Base-by-base conservation (phyloP, 2,888 invertebrate species). In the Platerodrilus igneus region DNA sequence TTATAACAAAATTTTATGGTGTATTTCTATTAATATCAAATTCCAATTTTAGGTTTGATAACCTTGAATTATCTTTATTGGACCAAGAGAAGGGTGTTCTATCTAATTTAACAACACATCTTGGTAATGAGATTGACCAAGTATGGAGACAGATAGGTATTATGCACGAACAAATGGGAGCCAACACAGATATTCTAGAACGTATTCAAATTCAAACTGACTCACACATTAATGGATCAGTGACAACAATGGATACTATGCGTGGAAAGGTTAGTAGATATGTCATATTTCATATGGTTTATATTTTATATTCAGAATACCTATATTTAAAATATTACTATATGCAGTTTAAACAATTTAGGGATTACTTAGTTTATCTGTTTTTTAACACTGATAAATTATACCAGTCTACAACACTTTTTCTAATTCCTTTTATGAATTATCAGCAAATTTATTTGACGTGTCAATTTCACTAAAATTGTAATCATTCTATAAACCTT, bases 111-210 rank as follows among this genome's bases (percentile, higher is more conserved):
- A 88, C 83, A 31, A 69, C 76, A 0, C 82, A 83, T 58, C 80
- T 91, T 59, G 88, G 89, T 55, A 72, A 78, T 8, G 88, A 88
- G 61, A 83, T 90, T 63, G 79, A 83, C 49, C 85, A 87, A 63
- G 89, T 92, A 9, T 91, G 91, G 91, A 73, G 89, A 13, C 91
- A 90, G 66, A 90, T 92, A 53, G 88, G 89, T 47, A 83, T 86
- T 38, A 87, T 92, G 86, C 83, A 86, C 64, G 81, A 83, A 56
- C 87, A 90, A 62, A 79, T 92, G 58, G 80, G 79, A 17, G 79
- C 81, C 42, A 88, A 81, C 59, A 82, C 84, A 28, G 77, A 77
- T 22, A 75, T 84, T 2, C 67, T 92, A n/a, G 82, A 82, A 45
- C 79, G 81, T 50, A 75, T 92, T 21, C 80, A 86, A 70, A 77